Evolutionary conservation across 2,797 vertebrate genomes (phyloP).

Genomic region (Falco columbarius): DNA sequence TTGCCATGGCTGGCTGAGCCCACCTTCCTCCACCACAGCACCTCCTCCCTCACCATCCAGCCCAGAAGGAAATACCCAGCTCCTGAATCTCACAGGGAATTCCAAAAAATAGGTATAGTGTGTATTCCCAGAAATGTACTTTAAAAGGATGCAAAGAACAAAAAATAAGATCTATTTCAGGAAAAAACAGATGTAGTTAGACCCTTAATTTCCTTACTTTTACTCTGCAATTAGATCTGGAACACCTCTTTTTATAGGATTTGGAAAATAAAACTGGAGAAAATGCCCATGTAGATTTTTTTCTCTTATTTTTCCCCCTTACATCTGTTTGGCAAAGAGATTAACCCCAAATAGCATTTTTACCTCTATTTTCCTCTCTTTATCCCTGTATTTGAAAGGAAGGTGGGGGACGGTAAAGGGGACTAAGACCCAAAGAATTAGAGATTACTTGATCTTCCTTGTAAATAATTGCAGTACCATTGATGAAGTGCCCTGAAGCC

Average conservation of each 20-base stretch:
- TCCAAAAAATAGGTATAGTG: not conserved
- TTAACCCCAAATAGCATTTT: not conserved
- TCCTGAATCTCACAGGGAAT: not conserved
- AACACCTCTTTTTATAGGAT: not conserved
- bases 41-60: rapidly evolving
- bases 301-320: not conserved
- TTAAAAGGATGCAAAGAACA: not conserved
- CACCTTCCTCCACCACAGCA: not conserved
- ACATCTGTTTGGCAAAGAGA: not conserved
- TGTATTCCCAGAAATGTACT: not conserved
- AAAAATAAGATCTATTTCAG: not conserved
- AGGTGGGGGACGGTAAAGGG: not conserved
- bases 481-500: not conserved
- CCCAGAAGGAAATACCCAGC: not conserved
- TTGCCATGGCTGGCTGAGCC: not conserved
- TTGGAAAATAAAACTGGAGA: not conserved
- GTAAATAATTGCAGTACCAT: conserved; percentile 14
- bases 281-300: not conserved
- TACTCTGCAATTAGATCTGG: not conserved
- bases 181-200: not conserved
- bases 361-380: not conserved
- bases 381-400: not conserved
- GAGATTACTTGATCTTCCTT: conserved; percentile 23
- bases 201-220: not conserved
- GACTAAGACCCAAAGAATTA: not conserved